Percentiles rank a stretch among this genome's conserved stretches.
Conservation (phyloP, 2,888 invertebrate species). For the Keiferia lycopersicella region DNA sequence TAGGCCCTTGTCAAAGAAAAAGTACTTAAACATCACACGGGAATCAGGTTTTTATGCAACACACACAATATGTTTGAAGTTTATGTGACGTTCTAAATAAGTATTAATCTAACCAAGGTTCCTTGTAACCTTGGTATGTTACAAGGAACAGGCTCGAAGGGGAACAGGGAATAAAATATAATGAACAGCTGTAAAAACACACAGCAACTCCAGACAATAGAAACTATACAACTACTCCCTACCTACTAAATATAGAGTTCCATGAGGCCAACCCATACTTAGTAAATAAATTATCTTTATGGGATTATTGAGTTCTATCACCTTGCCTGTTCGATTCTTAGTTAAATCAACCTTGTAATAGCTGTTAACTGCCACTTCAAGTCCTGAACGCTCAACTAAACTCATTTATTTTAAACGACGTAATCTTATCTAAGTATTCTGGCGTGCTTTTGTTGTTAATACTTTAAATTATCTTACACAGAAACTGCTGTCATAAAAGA, state of each 20-base stretch:
- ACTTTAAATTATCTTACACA: not conserved
- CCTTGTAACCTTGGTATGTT: too few relatives aligned
- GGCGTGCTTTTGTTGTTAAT: not conserved
- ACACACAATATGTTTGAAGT: too few relatives aligned
- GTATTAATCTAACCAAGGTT: too few relatives aligned
- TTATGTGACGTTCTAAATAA: too few relatives aligned
- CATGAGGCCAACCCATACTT: not conserved
- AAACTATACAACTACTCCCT: not conserved
- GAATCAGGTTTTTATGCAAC: too few relatives aligned
- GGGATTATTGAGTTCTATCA: conserved; percentile 34
- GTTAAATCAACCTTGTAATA: conserved; percentile 48
- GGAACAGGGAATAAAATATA: too few relatives aligned
- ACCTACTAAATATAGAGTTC: not conserved
- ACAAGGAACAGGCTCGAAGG: too few relatives aligned
- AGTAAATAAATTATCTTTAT: conserved; percentile 56
- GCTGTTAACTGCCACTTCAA: conserved; percentile 33
- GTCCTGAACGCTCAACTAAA: conserved; percentile 18
- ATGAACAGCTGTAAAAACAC: too few relatives aligned
- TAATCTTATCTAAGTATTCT: conserved; percentile 1
- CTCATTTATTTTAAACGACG: conserved; percentile 8
- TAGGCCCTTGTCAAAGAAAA: too few relatives aligned
- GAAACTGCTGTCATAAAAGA: not conserved
- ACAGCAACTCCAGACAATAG: too few relatives aligned
- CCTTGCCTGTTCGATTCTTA: conserved; percentile 39
- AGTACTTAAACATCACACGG: too few relatives aligned